These are phyloP conservation scores for Exephanes ischioxanthus DNA, from an alignment of 2,888 invertebrate genomes.

Conservation along the genomic window DNA sequence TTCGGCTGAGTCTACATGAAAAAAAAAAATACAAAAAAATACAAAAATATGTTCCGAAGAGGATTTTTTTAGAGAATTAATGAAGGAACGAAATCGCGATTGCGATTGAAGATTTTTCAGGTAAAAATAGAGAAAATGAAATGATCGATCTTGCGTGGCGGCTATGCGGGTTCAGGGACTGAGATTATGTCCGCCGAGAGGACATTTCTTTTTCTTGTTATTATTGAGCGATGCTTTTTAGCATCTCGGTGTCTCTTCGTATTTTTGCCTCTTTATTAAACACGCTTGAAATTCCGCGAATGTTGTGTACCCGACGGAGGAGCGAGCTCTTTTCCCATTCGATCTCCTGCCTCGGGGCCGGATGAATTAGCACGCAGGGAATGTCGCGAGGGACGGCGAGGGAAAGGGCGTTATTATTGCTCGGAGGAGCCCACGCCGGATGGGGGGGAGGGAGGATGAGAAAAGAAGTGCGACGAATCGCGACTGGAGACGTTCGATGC, in stretches of 20 bases:
- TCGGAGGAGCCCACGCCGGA: constrained; percentile 52
- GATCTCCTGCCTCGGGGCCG: constrained; percentile 15
- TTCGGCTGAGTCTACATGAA: too few species aligned
- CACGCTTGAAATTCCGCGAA: constrained; percentile 51
- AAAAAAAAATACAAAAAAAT: too few species aligned
- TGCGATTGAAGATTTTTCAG: constrained; percentile 10
- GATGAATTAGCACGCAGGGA: constrained; percentile 65
- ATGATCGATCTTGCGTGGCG: background rate
- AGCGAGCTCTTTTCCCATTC: constrained; percentile 36
- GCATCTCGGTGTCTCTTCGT: constrained; percentile 21
- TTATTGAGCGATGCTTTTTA: constrained; percentile 10
- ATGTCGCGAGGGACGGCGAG: constrained; percentile 48
- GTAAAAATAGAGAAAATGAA: background rate
- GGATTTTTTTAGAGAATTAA: background rate
- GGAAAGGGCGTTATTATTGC: constrained; percentile 44
- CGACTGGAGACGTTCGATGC: constrained; percentile 47
- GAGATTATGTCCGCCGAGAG: background rate
- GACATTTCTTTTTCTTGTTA: constrained; percentile 27
- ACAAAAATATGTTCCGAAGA: too few species aligned
- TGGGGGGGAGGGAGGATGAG: constrained; percentile 41
- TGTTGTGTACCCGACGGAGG: constrained; percentile 38
- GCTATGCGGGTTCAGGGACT: background rate
- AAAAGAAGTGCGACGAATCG: constrained; percentile 56
- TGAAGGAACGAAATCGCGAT: background rate
- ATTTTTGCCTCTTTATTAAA: constrained; percentile 62